Evolutionary conservation across 1,140 invertebrate genomes (phyloP).

Genomic region (Batillaria attramentaria): DNA sequence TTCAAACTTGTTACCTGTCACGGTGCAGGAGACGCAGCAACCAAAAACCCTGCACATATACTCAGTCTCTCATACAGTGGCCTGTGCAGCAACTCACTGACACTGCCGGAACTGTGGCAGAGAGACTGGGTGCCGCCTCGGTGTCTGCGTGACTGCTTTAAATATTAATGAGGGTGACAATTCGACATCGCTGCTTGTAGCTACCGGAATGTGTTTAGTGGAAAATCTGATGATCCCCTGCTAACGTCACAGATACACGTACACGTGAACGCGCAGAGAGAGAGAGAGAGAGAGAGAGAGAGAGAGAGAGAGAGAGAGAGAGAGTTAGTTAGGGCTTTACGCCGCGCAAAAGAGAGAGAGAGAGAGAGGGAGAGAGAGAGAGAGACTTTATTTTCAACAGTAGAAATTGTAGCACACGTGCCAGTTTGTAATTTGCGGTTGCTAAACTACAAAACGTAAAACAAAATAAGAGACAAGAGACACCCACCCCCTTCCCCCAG

Average conservation of each 20-base stretch:
- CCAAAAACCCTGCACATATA: too few species aligned
- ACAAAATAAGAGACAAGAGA: too few species aligned
- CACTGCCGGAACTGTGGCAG: neutral
- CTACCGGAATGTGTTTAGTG: neutral
- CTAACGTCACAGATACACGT: neutral
- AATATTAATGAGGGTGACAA: neutral
- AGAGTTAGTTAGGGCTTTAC: too few species aligned
- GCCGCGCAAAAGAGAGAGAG: neutral
- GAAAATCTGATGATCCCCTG: neutral
- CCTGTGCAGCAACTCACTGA: neutral
- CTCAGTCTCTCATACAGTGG: too few species aligned
- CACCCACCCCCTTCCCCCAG: neutral
- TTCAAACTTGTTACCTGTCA: too few species aligned
- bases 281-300: constrained; percentile 11
- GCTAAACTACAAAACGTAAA: neutral
- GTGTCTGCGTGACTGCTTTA: too few species aligned
- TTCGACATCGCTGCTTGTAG: neutral
- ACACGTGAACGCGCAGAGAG: neutral
- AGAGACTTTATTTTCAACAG: too few species aligned
- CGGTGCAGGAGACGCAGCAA: too few species aligned
- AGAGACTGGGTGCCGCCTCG: too few species aligned
- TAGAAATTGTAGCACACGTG: too few species aligned
- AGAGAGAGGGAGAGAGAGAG: neutral
- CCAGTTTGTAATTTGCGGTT: neutral
- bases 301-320: constrained; percentile 1